phyloP scores from a whole-genome alignment of 2,113 vertebrate genomes.

The Stigmatopora nigra region DNA sequence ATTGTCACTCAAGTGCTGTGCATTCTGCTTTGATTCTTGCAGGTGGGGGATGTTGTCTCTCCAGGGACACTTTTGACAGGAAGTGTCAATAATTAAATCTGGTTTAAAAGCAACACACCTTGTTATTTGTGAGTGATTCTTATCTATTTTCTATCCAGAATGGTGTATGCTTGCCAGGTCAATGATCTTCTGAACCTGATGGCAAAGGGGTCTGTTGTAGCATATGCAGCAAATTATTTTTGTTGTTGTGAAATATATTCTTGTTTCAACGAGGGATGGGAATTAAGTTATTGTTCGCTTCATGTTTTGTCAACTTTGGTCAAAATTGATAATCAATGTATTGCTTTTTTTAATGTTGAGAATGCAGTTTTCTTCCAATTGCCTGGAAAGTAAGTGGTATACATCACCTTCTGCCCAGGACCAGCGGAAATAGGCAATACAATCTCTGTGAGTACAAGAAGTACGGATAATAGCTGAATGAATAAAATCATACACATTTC shows the following conservation, averaged over 20 bases:
- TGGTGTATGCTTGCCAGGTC: neutral
- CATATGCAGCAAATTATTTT: neutral
- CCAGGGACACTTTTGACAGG: neutral
- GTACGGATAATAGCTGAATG: no score
- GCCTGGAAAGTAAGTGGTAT: no score
- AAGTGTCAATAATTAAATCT: constrained; percentile 9
- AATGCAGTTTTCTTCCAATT: no score
- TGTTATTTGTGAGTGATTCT: neutral
- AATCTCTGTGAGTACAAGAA: no score
- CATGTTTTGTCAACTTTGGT: no score
- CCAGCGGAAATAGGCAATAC: no score
- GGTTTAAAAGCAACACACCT: neutral
- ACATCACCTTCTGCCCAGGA: no score
- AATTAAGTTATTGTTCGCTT: neutral
- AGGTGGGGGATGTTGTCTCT: neutral
- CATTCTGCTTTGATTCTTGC: neutral
- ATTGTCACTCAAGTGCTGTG: constrained; percentile 5
- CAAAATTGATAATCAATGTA: no score
- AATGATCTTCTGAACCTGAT: neutral
- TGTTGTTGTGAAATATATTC: neutral
- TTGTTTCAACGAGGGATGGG: neutral
- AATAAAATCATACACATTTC: no score
- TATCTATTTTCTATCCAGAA: neutral
- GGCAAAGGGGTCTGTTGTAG: neutral
- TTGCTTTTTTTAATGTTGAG: no score